Base-by-base conservation (phyloP, 1,140 invertebrate genomes). In the Hypsibius dujardini region DNA sequence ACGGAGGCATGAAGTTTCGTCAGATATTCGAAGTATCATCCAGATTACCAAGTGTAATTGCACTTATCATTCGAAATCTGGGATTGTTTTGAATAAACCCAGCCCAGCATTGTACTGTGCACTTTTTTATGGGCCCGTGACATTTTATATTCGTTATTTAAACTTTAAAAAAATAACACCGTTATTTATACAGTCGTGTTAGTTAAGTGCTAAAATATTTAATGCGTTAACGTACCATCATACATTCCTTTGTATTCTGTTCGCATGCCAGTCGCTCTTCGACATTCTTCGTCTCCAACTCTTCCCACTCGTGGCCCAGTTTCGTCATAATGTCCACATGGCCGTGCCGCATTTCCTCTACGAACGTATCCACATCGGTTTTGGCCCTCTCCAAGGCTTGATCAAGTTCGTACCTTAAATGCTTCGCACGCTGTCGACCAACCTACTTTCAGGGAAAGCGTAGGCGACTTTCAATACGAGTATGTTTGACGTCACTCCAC, bases 241-340 rank as follows among this genome's bases (percentile, higher is more conserved):
- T 67, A 42, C 7, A 42, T 42, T 67, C 62, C 45, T 67, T 67
- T 3, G 62, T 67, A 3, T 67, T 7, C 42, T 67, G 62, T 67
- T 67, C 62, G 42, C 45, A 67, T 3, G 62, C 62, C 3, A 3
- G 7, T 7, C 42, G 7, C 3, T 67, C 42, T 3, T 67, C 62
- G 42, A 42, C 12, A 42, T 67, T 7, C 62, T 67, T 67, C 12
- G 42, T 42, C 42, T 7, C 45, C 3, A 42, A 14, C 3, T 67
- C 62, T 3, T 7, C 62, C 3, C 42, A 42, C 45, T 67, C 7
- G 7, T 67, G 7, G 42, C 12, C 7, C 3, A 67, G 12, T 3
- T 67, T 42, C 7, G 3, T 7, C 62, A 67, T 14, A 42, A 67
- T 67, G 7, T 67, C 42, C 7, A 42, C 42, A 67, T 67, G 62